Evolutionary conservation across 2,113 vertebrate genomes (phyloP), one percentile per base, ranked within the genome.

Genomic region (Hystrix cristata): DNA sequence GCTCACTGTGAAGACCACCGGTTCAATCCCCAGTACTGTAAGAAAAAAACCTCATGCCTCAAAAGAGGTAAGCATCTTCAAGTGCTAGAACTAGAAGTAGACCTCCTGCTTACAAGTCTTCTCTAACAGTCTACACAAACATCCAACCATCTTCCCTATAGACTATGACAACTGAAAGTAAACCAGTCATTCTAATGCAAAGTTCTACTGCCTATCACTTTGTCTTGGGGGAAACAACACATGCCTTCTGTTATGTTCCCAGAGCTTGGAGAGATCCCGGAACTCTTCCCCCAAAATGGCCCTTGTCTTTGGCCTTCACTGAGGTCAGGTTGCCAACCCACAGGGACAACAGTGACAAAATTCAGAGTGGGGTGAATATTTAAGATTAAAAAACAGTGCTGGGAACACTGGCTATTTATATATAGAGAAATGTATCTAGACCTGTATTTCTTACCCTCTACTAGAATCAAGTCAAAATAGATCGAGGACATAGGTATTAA

Each of bases 221-320:
- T 87, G 27, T 69, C 57, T 79, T 74, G 25, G 46, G 59, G 19
- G 48, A 78, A 89, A 59, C 76, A 71, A 21, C 43, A 89, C n/a
- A 84, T 87, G 67, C 19, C 59, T 95, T 84, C 25, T 46, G 2
- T 59, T 59, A 53, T 13, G 0, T 53, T 34, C 29, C 51, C 57
- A 80, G 21, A 95, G n/a, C 46, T 65, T 88, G 60, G 4, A 86
- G 31, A 72, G 72, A 11, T 67, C 81, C 27, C 51, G 85, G 69
- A 72, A 27, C 31, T 38, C 46, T 93, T 93, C 51, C 29, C 43
- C 72, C 29, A 80, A 76, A 16, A 84, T 64, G 46, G 55, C 7
- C 55, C 55, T 89, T 29, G 43, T 87, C 53, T 92, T 92, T 90
- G 89, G n/a, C 69, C 71, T 62, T 92, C 60, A 92, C 4, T 83